Evolutionary conservation across 2,888 invertebrate species (phyloP), one percentile per base, ranked within the genome.

Genomic region (Sericinus montela): DNA sequence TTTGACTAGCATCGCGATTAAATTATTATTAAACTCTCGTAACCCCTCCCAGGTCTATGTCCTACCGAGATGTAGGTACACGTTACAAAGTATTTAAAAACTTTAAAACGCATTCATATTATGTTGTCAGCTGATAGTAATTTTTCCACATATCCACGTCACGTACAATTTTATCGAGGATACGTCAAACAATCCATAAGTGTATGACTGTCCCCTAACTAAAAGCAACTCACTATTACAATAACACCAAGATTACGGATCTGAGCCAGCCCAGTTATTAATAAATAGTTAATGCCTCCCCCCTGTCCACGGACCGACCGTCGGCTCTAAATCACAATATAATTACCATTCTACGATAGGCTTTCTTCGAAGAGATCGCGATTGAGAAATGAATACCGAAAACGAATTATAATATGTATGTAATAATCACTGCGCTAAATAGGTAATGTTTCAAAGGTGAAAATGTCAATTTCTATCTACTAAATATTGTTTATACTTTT

Each of bases 281-380:
- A 80, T 81, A 81, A 80, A 81, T 75, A 72, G 67, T 66, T 65
- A 70, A 69, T 66, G 60, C 70, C 70, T 69, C 69, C 73, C 69
- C 74, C 72, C 68, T 76, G 81, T 82, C 80, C 67, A 67, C 75
- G 68, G 65, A 60, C 58, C 65, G 66, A 69, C 67, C 69, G 63
- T 63, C 55, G 67, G 61, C 60, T 68, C 75, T 85, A 82, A 83
- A 84, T 84, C 82, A 84, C 64, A 67, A 61, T 69, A 72, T 80
- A 82, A 83, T 84, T 77, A 77, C 71, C 51, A 69, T 60, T 69
- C 72, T 65, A 60, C 61, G 67, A 73, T 74, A 73, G 69, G 67
- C 72, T 76, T 76, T 77, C 78, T 70, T 72, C 65, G 59, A n/a
- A 32, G 23, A 28, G 37, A 50, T 45, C 25, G 49, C 60, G 69